phyloP scores from a whole-genome alignment of 2,888 invertebrate species.

The Argyra leucocephala region DNA sequence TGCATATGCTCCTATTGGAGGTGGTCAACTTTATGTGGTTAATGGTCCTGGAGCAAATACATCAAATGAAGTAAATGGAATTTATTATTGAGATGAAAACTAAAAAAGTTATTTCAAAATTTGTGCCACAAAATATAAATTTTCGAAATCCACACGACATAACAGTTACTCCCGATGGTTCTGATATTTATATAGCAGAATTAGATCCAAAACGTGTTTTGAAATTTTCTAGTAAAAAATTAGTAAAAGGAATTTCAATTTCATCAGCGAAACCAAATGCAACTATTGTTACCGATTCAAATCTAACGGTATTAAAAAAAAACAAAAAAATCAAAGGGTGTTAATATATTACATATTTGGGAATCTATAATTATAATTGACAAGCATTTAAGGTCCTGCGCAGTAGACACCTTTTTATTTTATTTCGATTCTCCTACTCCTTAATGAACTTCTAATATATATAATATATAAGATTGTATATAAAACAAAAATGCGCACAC shows the following conservation, averaged over 20 bases:
- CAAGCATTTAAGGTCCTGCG: too few relatives aligned
- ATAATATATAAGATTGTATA: too few relatives aligned
- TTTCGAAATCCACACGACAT: conserved; percentile 69
- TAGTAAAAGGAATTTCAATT: conserved; percentile 29
- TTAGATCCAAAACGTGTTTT: conserved; percentile 57
- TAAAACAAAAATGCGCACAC: too few relatives aligned
- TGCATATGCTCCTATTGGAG: conserved; percentile 52
- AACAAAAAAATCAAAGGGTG: too few relatives aligned
- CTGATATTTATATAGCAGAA: conserved; percentile 67
- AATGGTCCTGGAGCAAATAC: conserved; percentile 58
- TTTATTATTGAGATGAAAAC: conserved; percentile 58
- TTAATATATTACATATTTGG: too few relatives aligned
- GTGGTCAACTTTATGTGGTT: conserved; percentile 60
- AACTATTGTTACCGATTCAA: conserved; percentile 42
- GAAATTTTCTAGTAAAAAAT: conserved; percentile 45
- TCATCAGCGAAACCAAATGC: conserved; percentile 27
- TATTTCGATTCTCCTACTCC: too few relatives aligned
- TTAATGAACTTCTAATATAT: too few relatives aligned
- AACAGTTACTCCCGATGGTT: conserved; percentile 59
- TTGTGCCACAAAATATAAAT: conserved; percentile 52
- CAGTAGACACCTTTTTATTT: too few relatives aligned
- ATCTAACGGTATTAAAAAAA: too few relatives aligned
- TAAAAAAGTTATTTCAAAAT: conserved; percentile 52
- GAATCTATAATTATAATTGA: too few relatives aligned
- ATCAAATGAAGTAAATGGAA: conserved; percentile 52